phyloP scores from a whole-genome alignment of 2,797 vertebrate genomes.

The Eleutherodactylus coqui region DNA sequence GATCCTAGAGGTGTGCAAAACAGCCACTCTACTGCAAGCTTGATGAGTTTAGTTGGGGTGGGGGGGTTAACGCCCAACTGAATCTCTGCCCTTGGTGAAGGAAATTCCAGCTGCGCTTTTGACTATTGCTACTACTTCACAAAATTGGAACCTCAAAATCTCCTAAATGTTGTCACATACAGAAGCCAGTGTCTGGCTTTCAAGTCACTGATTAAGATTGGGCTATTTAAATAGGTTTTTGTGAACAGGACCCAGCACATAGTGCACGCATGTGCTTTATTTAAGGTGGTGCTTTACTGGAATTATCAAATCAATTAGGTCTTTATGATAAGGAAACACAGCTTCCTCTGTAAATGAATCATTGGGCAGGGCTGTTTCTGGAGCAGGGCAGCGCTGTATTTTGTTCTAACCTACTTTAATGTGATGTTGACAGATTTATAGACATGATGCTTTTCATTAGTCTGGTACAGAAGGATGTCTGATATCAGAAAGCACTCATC shows the following conservation, averaged over 20 bases:
- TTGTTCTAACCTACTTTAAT: background rate
- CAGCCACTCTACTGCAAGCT: no score
- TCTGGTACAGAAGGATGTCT: conserved; percentile 24
- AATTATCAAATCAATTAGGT: conserved; percentile 9
- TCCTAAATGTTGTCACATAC: background rate
- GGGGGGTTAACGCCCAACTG: no score
- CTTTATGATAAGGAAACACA: background rate
- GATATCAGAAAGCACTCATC: conserved; percentile 2
- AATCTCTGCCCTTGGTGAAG: no score
- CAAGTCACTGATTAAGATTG: background rate
- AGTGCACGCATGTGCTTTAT: background rate
- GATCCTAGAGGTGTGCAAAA: no score
- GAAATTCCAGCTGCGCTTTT: no score
- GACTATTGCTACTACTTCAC: background rate
- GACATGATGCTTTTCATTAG: conserved; percentile 29
- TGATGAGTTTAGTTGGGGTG: no score
- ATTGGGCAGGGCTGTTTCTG: conserved; percentile 20
- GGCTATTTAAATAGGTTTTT: background rate
- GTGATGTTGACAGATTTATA: conserved; percentile 18
- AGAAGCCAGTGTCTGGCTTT: background rate
- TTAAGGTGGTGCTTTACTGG: conserved; percentile 15
- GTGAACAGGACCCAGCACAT: background rate
- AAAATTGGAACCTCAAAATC: background rate
- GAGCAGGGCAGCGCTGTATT: background rate
- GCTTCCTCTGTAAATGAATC: conserved; percentile 28